Evolutionary conservation across 2,888 invertebrate species (phyloP).

Genomic region (Aphidius colemani): DNA sequence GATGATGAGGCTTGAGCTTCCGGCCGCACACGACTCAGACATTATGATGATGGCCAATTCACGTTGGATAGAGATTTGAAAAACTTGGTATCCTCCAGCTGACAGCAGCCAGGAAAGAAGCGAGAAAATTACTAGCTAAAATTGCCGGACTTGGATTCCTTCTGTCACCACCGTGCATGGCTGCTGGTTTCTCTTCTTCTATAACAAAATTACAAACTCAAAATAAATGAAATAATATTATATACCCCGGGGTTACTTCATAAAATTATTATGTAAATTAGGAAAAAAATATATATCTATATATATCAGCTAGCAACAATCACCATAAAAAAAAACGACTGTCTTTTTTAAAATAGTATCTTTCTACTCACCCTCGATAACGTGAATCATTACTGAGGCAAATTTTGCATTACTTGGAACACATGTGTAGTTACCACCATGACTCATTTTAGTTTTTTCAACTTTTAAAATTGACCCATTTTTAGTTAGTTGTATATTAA

Average conservation of each 20-base stretch:
- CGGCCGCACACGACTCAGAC: constrained; percentile 29
- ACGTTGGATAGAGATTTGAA: constrained; percentile 57
- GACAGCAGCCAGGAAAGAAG: constrained; percentile 52
- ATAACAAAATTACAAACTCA: constrained; percentile 24
- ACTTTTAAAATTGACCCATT: constrained; percentile 50
- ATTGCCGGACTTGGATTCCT: constrained; percentile 55
- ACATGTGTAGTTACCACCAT: constrained; percentile 59
- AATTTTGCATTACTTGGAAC: constrained; percentile 45
- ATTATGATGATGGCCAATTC: constrained; percentile 39
- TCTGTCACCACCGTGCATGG: constrained; percentile 57
- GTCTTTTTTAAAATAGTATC: constrained; percentile 5
- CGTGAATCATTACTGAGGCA: constrained; percentile 46
- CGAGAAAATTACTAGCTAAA: constrained; percentile 57
- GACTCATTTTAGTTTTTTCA: constrained; percentile 47
- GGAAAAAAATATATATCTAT: no score
- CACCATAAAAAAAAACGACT: background rate
- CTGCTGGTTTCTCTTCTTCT: constrained; percentile 51
- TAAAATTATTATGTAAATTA: no score
- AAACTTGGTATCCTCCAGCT: constrained; percentile 59
- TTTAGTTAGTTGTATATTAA: constrained; percentile 62
- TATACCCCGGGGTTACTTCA: background rate
- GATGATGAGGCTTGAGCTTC: background rate
- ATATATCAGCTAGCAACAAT: no score
- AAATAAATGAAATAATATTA: constrained; percentile 12
- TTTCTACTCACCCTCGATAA: constrained; percentile 43